Conservation (phyloP, 2,113 vertebrate species). For the Fulica atra region DNA sequence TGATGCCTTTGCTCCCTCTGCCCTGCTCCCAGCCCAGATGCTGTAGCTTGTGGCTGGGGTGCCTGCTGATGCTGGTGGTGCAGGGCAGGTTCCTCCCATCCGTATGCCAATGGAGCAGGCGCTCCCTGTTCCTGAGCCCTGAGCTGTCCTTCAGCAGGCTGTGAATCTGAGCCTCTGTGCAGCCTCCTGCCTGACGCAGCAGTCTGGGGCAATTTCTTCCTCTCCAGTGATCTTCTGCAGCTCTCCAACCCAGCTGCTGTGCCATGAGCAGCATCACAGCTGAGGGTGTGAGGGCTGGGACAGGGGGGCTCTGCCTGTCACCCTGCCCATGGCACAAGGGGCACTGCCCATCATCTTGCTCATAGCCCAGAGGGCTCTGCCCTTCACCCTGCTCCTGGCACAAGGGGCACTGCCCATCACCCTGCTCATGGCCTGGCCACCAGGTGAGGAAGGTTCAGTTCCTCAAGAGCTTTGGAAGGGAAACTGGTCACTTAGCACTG, state of each 20-base stretch:
- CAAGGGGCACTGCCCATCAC: too few relatives aligned
- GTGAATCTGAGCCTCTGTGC: neutral
- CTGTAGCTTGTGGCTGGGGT: neutral
- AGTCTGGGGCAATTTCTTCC: neutral
- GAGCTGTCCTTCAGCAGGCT: neutral
- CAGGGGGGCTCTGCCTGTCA: too few relatives aligned
- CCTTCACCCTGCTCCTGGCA: too few relatives aligned
- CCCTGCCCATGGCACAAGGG: too few relatives aligned
- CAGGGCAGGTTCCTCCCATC: neutral
- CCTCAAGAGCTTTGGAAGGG: neutral
- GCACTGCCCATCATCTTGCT: neutral
- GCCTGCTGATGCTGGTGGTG: neutral
- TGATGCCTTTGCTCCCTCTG: neutral
- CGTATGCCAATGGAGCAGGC: rapidly evolving
- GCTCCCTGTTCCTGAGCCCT: rapidly evolving
- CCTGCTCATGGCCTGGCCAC: neutral
- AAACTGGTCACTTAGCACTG: rapidly evolving
- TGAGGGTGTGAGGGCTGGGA: too few relatives aligned
- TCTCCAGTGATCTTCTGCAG: rapidly evolving
- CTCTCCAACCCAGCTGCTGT: too few relatives aligned
- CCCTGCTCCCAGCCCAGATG: too few relatives aligned
- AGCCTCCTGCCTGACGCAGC: neutral
- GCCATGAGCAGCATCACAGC: neutral
- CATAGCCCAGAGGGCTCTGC: neutral
- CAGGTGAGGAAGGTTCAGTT: rapidly evolving